These are phyloP conservation scores for Drosophila pallidifrons DNA, from an alignment of 1,140 invertebrate genomes.

Conservation along the genomic window DNA sequence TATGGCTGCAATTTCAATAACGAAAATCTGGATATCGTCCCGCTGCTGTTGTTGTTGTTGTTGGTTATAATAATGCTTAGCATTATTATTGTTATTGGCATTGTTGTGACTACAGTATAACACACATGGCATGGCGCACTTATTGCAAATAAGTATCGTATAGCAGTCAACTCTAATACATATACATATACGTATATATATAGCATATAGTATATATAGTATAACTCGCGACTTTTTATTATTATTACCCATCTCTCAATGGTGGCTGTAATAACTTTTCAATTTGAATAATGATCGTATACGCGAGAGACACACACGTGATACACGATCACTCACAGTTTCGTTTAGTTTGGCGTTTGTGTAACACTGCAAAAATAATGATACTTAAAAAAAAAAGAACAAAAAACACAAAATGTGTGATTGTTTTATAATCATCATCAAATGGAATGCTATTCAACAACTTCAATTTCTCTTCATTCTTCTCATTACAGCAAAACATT, in stretches of 20 bases:
- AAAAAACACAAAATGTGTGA: background rate
- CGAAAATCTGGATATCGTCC: conserved; percentile 43
- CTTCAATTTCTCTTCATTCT: conserved; percentile 6
- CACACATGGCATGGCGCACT: conserved; percentile 39
- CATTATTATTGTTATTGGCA: conserved; percentile 62
- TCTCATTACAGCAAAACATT: conserved; percentile 57
- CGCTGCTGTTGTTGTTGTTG: conserved; percentile 44
- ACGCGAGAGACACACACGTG: conserved; percentile 19
- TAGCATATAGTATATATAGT: background rate
- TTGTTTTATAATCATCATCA: conserved; percentile 30
- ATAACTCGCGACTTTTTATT: conserved; percentile 24
- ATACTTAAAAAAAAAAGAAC: too few species aligned
- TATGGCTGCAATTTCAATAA: conserved; percentile 76
- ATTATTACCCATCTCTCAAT: conserved; percentile 36
- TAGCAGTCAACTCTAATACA: conserved; percentile 1
- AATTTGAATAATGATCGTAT: conserved; percentile 50
- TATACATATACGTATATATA: background rate
- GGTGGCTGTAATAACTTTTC: conserved; percentile 37
- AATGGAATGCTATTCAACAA: conserved; percentile 42
- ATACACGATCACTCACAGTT: background rate
- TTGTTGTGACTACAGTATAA: conserved; percentile 21
- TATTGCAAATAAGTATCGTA: conserved; percentile 20
- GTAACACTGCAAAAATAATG: background rate
- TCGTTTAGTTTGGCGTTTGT: conserved; percentile 20
- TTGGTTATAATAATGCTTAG: conserved; percentile 38